Evolutionary conservation across 2,113 vertebrate genomes (phyloP).

Genomic region (Murina feae): DNA sequence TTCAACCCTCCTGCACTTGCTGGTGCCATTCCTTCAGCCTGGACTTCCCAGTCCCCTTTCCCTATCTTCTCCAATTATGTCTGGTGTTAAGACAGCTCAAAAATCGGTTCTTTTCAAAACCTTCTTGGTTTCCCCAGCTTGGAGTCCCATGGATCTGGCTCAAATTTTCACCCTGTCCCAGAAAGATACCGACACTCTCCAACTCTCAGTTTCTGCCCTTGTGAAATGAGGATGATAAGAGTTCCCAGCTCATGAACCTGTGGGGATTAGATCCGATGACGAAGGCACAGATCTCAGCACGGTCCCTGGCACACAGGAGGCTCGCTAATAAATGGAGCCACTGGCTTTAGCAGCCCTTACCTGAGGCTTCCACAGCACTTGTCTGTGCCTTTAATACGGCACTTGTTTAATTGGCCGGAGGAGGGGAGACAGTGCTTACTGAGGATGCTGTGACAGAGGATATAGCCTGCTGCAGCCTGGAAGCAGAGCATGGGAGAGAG

Average conservation of each 20-base stretch:
- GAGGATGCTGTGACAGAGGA: slow-evolving; percentile 3
- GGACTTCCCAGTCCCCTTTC: neutral
- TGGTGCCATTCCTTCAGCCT: neutral
- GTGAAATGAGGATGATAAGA: slow-evolving; percentile 33
- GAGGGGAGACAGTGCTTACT: slow-evolving; percentile 14
- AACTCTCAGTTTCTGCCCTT: neutral
- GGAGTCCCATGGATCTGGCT: neutral
- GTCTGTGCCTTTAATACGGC: slow-evolving; percentile 10
- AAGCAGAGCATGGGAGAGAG: neutral
- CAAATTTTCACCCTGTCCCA: neutral
- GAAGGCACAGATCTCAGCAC: slow-evolving; percentile 38
- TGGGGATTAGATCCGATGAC: neutral
- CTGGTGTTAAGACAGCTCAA: neutral
- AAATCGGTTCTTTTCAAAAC: neutral
- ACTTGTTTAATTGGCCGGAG: slow-evolving; percentile 45
- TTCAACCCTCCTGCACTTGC: neutral
- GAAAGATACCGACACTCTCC: neutral
- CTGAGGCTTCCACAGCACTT: slow-evolving; percentile 13
- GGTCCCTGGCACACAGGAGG: slow-evolving; percentile 49
- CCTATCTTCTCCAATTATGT: neutral
- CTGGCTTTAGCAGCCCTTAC: slow-evolving; percentile 30
- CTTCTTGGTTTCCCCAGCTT: neutral
- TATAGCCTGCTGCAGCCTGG: neutral
- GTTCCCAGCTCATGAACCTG: slow-evolving; percentile 5
- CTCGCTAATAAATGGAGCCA: slow-evolving; percentile 23